A percentile compares a stretch with the other conserved stretches of the same genome.
Conservation (phyloP, 2,888 invertebrate species). For the Heterodera filipjevi region DNA sequence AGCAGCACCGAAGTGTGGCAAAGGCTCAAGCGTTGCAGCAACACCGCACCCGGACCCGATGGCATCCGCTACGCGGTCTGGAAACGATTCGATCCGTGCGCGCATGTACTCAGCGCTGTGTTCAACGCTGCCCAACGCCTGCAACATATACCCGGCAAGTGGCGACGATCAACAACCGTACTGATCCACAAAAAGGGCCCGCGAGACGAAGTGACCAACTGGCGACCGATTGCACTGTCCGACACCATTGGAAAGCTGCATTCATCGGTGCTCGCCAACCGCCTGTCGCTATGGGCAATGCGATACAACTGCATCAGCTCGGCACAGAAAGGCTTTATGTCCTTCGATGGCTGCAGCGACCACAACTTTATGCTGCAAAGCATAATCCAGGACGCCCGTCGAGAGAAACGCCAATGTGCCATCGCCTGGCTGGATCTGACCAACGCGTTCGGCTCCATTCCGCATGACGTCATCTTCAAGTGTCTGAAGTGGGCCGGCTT, state of each 20-base stretch:
- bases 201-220: conserved; percentile 53
- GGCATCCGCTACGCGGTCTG: conserved; percentile 2
- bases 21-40: background rate
- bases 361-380: conserved; percentile 40
- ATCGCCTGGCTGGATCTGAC: conserved; percentile 66
- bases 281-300: conserved; percentile 46
- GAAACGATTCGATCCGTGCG: conserved; percentile 40
- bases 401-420: conserved; percentile 32
- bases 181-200: conserved; percentile 53
- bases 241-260: conserved; percentile 47
- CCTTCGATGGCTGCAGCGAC: conserved; percentile 48
- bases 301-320: conserved; percentile 36
- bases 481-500: conserved; percentile 29
- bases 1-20: background rate
- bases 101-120: conserved; percentile 14
- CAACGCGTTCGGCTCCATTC: conserved; percentile 58
- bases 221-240: conserved; percentile 51
- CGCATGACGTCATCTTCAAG: conserved; percentile 50
- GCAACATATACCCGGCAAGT: conserved; percentile 35
- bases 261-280: conserved; percentile 34
- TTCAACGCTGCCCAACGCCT: conserved; percentile 17
- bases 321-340: conserved; percentile 66
- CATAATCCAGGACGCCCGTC: conserved; percentile 36
- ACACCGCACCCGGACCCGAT: conserved; percentile 3
- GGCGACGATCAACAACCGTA: conserved; percentile 46